Evolutionary conservation across 2,888 invertebrate genomes (phyloP).

Genomic region (Ormyrus rosae): DNA sequence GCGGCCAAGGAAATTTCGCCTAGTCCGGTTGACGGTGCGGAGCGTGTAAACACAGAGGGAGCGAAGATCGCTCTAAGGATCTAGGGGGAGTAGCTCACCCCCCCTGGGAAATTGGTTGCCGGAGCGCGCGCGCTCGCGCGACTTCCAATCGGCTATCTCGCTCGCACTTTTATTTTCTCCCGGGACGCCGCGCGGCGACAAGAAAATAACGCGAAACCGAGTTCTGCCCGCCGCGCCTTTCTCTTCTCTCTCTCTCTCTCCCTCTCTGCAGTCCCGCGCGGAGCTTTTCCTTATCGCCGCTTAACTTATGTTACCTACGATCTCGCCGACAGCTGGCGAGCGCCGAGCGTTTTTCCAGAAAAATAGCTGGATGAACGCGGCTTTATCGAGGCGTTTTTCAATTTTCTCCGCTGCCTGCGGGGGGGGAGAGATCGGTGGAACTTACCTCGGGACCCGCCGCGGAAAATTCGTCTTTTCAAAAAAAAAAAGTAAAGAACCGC

Average conservation of each 20-base stretch:
- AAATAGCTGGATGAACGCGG: constrained; percentile 46
- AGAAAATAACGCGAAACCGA: constrained; percentile 67
- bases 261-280: constrained; percentile 13
- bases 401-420: constrained; percentile 27
- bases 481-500: constrained; percentile 6
- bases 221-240: constrained; percentile 49
- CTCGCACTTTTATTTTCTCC: constrained; percentile 66
- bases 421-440: neutral
- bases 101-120: constrained; percentile 69
- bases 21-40: neutral
- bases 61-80: constrained; percentile 63
- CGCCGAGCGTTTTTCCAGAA: constrained; percentile 29
- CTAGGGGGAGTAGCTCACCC: constrained; percentile 44
- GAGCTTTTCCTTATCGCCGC: constrained; percentile 52
- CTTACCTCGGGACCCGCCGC: neutral
- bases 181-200: constrained; percentile 60
- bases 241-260: constrained; percentile 11
- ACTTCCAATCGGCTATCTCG: constrained; percentile 53
- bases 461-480: constrained; percentile 35
- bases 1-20: constrained; percentile 39
- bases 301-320: constrained; percentile 48
- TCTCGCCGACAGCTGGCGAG: constrained; percentile 41
- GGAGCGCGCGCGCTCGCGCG: constrained; percentile 31
- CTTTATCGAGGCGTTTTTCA: constrained; percentile 52
- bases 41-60: neutral